These are phyloP conservation scores for Aspidiotus destructor DNA, from an alignment of 2,888 invertebrate species.

Conservation along the genomic window DNA sequence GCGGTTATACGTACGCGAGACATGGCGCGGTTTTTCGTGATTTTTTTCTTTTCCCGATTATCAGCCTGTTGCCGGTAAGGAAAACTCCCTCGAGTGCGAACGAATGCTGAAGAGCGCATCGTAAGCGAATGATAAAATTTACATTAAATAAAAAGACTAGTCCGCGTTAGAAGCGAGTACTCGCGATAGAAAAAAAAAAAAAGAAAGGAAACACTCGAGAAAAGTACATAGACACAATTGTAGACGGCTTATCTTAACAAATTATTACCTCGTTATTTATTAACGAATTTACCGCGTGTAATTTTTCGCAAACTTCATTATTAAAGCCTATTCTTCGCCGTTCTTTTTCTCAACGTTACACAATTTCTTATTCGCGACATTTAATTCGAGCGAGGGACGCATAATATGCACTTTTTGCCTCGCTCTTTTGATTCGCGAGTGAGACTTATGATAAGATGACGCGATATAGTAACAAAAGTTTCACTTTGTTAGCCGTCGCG, in stretches of 20 bases:
- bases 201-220: neutral
- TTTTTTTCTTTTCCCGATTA: too few species aligned
- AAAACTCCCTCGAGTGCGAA: neutral
- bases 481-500: too few species aligned
- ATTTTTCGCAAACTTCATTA: neutral
- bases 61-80: neutral
- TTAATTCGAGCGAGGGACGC: too few species aligned
- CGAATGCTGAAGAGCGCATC: neutral
- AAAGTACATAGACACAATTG: neutral
- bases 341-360: too few species aligned
- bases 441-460: too few species aligned
- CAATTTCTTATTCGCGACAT: too few species aligned
- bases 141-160: neutral
- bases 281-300: neutral
- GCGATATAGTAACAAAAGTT: too few species aligned
- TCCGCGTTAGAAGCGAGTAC: neutral
- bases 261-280: constrained; percentile 1
- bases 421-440: too few species aligned
- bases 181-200: too few species aligned
- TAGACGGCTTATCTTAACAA: neutral
- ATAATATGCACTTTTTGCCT: too few species aligned
- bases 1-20: too few species aligned
- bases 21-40: too few species aligned
- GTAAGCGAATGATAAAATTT: neutral
- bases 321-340: neutral